phyloP scores from a whole-genome alignment of 2,113 vertebrate genomes.

The Rhipidura dahli region DNA sequence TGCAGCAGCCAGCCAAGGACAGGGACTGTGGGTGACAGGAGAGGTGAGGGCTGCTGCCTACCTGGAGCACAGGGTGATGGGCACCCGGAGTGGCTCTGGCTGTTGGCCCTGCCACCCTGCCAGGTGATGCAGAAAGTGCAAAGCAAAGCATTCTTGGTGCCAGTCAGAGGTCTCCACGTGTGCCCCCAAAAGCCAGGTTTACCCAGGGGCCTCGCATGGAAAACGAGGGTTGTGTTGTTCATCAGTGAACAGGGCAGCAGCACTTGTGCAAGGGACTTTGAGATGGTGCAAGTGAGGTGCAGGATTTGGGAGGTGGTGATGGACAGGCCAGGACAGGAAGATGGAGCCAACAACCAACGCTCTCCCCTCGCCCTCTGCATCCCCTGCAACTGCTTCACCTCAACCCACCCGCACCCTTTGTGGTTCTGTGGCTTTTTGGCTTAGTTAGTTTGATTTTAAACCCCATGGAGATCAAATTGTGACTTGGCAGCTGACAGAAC shows the following conservation, averaged over 20 bases:
- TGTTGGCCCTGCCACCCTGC: background rate
- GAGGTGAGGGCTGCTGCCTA: background rate
- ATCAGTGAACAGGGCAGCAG: background rate
- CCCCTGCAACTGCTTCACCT: background rate
- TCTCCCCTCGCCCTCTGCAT: background rate
- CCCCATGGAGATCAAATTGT: conserved; percentile 38
- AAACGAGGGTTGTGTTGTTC: background rate
- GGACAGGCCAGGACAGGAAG: background rate
- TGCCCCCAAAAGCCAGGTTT: background rate
- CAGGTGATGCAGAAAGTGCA: background rate
- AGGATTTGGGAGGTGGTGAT: background rate
- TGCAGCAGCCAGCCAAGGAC: background rate
- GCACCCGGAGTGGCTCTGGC: background rate
- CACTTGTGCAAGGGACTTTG: background rate
- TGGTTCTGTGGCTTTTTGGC: background rate
- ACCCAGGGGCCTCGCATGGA: background rate
- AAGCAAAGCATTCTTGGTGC: background rate
- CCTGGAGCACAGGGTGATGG: background rate
- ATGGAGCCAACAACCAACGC: background rate
- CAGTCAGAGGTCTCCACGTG: accelerated
- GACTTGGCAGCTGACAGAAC: conserved; percentile 19
- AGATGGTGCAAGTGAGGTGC: background rate
- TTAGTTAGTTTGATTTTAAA: conserved; percentile 34
- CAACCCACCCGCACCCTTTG: background rate
- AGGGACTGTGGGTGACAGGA: background rate